Evolutionary conservation across 2,888 invertebrate species (phyloP), one percentile per base, ranked within the genome.

Genomic region (Andrena hattorfiana): DNA sequence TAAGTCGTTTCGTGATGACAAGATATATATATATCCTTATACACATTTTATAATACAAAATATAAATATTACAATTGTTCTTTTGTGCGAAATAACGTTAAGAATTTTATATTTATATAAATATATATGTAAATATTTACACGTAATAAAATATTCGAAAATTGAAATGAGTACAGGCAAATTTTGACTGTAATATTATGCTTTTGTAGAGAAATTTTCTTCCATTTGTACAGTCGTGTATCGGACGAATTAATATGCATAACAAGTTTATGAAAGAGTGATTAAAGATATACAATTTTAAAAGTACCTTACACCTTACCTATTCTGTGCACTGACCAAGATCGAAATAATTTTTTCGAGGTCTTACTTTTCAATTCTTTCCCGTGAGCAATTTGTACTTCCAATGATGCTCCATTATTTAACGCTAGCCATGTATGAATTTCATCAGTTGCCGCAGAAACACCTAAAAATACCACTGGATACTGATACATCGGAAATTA

Each of bases 311-410:
- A 94, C 82, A 94, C 93, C 86, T 94, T 94, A 23, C 94, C 94
- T 83, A 94, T 94, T 28, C 93, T 89, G 86, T 94, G 94, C 13
- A 94, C 94, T 0, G 94, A 94, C 94, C 94, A 94, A 69, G 94
- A 94, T 76, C 94, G 92, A 72, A 94, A 94, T 23, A 94, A 87
- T 78, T 93, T 94, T 64, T 94, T 93, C 10, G 93, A 83, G 13
- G 93, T 90, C 66, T 92, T 93, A 76, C 66, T 90, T 78, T 94
- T 94, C 10, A 92, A 81, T 81, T 94, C 93, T 30, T 89, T 93
- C 30, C 94, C 94, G 71, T 94, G 94, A 16, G 93, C 92, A 20
- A 94, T 91, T 89, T 93, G 92, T 70, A 94, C 92, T 87, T 94
- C 94, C 8, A 94, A 86, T 0, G 94, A 94, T 3, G 94, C 94